phyloP scores from a whole-genome alignment of 2,797 vertebrate species.

The Argentina silus region DNA sequence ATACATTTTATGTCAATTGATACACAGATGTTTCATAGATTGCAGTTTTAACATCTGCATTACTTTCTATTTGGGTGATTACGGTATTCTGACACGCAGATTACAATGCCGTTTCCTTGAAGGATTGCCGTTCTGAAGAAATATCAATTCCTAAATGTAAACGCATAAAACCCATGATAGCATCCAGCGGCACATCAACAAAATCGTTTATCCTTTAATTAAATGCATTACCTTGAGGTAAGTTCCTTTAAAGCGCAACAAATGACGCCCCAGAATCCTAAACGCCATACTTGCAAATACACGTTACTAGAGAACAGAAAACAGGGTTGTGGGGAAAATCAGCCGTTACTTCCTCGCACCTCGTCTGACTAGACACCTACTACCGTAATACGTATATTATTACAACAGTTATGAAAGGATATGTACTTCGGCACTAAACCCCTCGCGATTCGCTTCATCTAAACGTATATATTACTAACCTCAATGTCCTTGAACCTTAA shows the following conservation, averaged over 20 bases:
- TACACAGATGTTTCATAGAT: no score
- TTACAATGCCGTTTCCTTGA: no score
- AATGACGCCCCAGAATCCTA: not conserved
- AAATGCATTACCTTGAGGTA: conserved; percentile 33
- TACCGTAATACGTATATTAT: not conserved
- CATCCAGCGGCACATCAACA: no score
- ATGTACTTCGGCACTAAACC: not conserved
- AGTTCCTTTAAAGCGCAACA: conserved; percentile 25
- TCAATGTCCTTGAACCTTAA: not conserved
- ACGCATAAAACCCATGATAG: no score
- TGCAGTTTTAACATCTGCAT: not conserved
- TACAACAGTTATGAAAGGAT: not conserved
- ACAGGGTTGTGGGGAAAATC: not conserved
- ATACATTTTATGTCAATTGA: no score
- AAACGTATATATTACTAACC: not conserved
- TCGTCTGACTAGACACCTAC: not conserved
- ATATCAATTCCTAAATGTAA: no score
- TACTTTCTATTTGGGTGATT: conserved; percentile 15
- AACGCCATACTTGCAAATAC: conserved; percentile 53
- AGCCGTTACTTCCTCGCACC: not conserved
- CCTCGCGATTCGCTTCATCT: not conserved
- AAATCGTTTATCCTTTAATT: no score
- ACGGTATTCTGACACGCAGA: conserved; percentile 36
- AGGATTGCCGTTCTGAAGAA: no score
- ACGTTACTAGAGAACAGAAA: not conserved